A percentile compares a stretch with the other conserved stretches of the same genome.
These are phyloP conservation scores for Ptyas mucosa DNA, from an alignment of 2,113 vertebrate species.

Conservation along the genomic window DNA sequence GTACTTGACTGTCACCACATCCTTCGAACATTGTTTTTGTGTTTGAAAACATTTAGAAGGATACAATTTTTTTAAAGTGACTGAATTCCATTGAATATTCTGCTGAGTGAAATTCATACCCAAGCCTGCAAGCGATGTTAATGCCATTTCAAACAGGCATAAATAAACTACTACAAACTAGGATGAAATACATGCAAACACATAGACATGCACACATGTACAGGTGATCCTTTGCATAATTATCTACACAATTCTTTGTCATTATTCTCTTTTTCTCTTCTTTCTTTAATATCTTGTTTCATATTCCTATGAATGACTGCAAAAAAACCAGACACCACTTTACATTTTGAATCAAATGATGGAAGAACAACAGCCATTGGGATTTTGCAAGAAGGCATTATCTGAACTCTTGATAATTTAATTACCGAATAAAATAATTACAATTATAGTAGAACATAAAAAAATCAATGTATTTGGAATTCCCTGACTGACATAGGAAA, in stretches of 20 bases:
- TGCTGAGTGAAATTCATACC: neutral
- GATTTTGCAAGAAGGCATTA: neutral
- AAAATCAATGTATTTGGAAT: neutral
- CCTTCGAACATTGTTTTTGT: neutral
- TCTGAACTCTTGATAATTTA: neutral
- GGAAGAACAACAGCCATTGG: neutral
- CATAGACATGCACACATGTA: neutral
- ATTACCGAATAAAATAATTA: neutral
- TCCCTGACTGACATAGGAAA: neutral
- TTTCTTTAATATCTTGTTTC: slow-evolving; percentile 4
- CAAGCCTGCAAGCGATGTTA: neutral
- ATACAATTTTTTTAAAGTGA: slow-evolving; percentile 27
- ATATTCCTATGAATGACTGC: neutral
- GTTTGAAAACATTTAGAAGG: slow-evolving; percentile 32
- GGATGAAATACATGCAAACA: neutral
- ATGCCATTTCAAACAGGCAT: neutral
- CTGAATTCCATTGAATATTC: neutral
- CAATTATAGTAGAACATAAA: neutral
- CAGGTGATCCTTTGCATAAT: neutral
- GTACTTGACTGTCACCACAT: slow-evolving; percentile 15
- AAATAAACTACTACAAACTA: neutral
- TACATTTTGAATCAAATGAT: neutral
- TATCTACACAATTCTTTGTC: neutral
- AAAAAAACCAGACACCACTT: neutral
- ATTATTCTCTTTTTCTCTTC: neutral